Base-by-base conservation (phyloP, 1,140 invertebrate genomes). In the Atta texana region DNA sequence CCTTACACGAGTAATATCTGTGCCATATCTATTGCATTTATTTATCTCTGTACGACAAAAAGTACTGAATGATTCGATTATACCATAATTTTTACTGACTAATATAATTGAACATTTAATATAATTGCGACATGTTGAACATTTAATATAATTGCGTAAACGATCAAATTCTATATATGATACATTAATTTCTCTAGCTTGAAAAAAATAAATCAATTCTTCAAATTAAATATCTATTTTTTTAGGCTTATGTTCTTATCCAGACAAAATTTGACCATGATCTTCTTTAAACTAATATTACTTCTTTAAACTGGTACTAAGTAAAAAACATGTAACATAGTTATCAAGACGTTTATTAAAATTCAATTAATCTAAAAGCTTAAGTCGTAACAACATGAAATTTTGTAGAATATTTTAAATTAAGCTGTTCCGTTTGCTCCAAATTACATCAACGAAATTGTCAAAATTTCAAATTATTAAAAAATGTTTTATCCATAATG, bases 1-100 rank as follows among this genome's bases (percentile, higher is more conserved):
- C 14, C n/a, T 53, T 31, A 51, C 31, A n/a, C 59, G 44, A 28
- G 28, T 69, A 71, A 75, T 88, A 74, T 76, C 55, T 28, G 53
- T 16, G n/a, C 0, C 28, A 28, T 44, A 1, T 24, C n/a, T 53
- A 24, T 51, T 57, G 49, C 28, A 51, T 24, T n/a, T n/a, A 34
- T 55, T 57, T 55, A 31, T 6, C 31, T 71, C n/a, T 14, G 14
- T 24, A 31, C 28, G 28, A 34, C 57, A 44, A 81, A 81, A 71
- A 16, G 7, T 59, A 28, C n/a, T 44, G n/a, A 21, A 39, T 34
- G 16, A 0, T 61, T 61, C 31, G 39, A 74, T 28, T 71, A 5
- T 69, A 12, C 3, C 28, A 21, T 34, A 69, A 69, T 81, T 68
- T 44, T n/a, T 34, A 69, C n/a, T 14, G 14, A 69, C n/a, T 69